phyloP scores from a whole-genome alignment of 1,140 invertebrate species.

The Charaxes varanes region DNA sequence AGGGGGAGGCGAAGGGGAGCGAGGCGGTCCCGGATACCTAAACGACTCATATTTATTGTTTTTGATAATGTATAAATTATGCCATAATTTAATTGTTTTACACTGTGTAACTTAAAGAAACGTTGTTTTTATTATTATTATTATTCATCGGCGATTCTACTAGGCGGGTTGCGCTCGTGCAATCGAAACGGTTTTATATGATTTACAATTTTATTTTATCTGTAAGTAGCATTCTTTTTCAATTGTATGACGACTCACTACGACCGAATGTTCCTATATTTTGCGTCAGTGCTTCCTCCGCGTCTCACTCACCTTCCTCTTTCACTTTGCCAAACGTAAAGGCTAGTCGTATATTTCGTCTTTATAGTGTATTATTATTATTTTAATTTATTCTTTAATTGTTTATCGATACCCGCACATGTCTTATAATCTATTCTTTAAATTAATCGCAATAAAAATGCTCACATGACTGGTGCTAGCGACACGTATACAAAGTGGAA shows the following conservation, averaged over 20 bases:
- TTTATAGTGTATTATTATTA: constrained; percentile 15
- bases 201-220: constrained; percentile 29
- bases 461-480: constrained; percentile 24
- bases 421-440: constrained; percentile 11
- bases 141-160: constrained; percentile 18
- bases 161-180: constrained; percentile 25
- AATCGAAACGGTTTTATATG: constrained; percentile 26
- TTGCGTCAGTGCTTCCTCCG: constrained; percentile 6
- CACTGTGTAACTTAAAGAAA: constrained; percentile 31
- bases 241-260: not conserved
- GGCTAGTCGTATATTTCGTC: constrained; percentile 3
- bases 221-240: constrained; percentile 21
- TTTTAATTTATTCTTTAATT: no score
- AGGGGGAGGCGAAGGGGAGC: no score
- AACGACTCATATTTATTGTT: no score
- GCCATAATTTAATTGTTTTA: constrained; percentile 55
- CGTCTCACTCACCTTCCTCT: not conserved
- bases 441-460: constrained; percentile 18
- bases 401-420: no score
- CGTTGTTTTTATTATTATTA: constrained; percentile 3
- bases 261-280: constrained; percentile 39
- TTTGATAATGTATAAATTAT: constrained; percentile 44
- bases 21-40: no score
- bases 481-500: no score
- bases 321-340: constrained; percentile 1